Evolutionary conservation across 2,888 invertebrate genomes (phyloP), one percentile per base, ranked within the genome.

Genomic region (Pharmacophagus antenor): DNA sequence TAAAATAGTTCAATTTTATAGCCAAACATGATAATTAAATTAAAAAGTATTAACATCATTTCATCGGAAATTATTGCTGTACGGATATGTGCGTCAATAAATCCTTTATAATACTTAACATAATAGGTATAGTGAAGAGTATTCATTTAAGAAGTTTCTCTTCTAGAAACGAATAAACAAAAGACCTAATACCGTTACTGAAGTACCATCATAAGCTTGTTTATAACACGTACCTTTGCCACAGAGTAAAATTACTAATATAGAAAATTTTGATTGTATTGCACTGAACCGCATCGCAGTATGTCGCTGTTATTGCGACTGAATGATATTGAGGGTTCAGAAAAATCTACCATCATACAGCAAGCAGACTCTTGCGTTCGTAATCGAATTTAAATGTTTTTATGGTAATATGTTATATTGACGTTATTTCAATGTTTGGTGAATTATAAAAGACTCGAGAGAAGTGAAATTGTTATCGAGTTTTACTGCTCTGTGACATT

Each of bases 121-220:
- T 12, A 15, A 10, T 12, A 31, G n/a, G n/a, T n/a, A 31, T 31
- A 31, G 12, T 17, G 42, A 17, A 42, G 42, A 7, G 17, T 42
- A 15, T 42, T n/a, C 47, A 17, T 57, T 41, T 52, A 47, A 47
- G 53, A 58, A 53, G 47, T 53, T 47, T 48, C 18, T 52, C 52
- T 46, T 58, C 23, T 22, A 23, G 2, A 21, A 51, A 21, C 46
- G 23, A 18, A 17, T 23, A 48, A 41, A 25, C 41, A 47, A 53
- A 51, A 37, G 47, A 22, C 4, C 25, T n/a, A 20, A 22, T 47
- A 55, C 31, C 31, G 47, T 47, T 57, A 25, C 51, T 22, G 23
- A 47, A 18, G n/a, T 8, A 37, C 18, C 52, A 41, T 47, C 21
- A 12, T 42, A 53, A 37, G 27, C 17, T 6, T 15, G 17, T 20